A percentile compares a stretch with the other conserved stretches of the same genome.
phyloP scores from a whole-genome alignment of 2,888 invertebrate species.

The Drosophila vallismaia region DNA sequence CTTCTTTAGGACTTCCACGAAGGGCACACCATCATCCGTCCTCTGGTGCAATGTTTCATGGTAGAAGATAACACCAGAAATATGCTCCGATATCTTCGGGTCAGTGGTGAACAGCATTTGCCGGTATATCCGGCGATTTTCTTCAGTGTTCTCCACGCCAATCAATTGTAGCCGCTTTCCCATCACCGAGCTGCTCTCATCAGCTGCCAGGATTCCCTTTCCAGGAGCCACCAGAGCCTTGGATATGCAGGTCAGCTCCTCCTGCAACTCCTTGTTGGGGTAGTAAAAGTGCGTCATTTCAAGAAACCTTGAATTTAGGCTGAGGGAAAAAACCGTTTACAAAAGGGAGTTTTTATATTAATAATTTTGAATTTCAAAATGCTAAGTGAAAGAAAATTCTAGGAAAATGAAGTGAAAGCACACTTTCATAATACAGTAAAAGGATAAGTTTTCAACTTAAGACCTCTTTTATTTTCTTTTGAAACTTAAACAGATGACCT shows the following conservation, averaged over 20 bases:
- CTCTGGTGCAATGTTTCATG: conserved; percentile 99
- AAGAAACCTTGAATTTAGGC: conserved; percentile 41
- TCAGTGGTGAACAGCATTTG: conserved; percentile 95
- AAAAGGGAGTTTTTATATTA: neutral
- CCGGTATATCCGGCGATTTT: conserved; percentile 93
- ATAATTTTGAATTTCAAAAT: neutral
- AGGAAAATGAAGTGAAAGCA: neutral
- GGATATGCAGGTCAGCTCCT: conserved; percentile 94
- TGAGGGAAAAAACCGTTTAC: neutral
- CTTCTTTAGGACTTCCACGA: conserved; percentile 92
- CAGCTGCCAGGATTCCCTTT: conserved; percentile 98
- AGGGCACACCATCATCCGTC: conserved; percentile 92
- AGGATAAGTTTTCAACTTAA: neutral
- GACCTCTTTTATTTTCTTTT: neutral
- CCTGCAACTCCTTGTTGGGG: conserved; percentile 92
- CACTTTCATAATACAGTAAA: neutral
- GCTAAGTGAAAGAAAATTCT: neutral
- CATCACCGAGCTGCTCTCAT: conserved; percentile 93
- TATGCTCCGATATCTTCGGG: conserved; percentile 89
- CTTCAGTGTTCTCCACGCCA: conserved; percentile 95
- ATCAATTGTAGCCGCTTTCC: conserved; percentile 87
- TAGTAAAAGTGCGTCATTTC: conserved; percentile 91
- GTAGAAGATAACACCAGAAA: conserved; percentile 98
- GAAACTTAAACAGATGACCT: neutral
- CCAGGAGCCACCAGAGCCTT: conserved; percentile 96